Base-by-base conservation (phyloP, 92 coral and sea anemone genomes). In the Palythoa grandiflora region DNA sequence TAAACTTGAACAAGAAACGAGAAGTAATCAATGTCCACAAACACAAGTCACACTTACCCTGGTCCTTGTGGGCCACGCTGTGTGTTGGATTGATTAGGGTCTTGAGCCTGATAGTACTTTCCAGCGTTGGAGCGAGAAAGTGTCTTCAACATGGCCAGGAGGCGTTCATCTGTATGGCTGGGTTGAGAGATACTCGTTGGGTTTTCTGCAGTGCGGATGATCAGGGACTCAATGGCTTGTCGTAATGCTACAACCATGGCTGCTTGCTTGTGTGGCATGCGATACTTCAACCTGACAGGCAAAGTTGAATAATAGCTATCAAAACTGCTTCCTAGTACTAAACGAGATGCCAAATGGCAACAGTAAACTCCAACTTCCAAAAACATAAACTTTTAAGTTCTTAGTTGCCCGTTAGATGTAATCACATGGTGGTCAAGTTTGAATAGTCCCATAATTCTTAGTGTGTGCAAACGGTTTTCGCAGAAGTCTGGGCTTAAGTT, bases 181-280 rank as follows among this genome's bases (percentile, higher is more conserved):
- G 99, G 99, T 73, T 92, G 92, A 55, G 94, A 83, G 80, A 97
- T 95, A 10, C 89, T 91, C 68, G 61, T 52, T 40, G 99, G 99
- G 50, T 88, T 91, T 48, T 97, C 92, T 17, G 99, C 93, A 5
- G 96, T 91, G 19, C 94, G 97, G 80, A 96, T 93, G 80, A 97
- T 80, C 75, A 97, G 92, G 13, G 91, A 93, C 78, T 97, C 99
- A 74, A 97, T 90, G 15, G 96, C 98, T 65, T 94, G 96, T 40
- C 99, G 99, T 68, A 97, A 80, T 3, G 99, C 99, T 3, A 97
- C 99, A 53, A 97, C 89, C 94, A 93, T 91, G 78, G 99, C 98
- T 35, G 96, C 99, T 71, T 97, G 99, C 21, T 84, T 89, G 71
- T 95, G 94, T 38, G 96, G 95, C 90, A 97, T 93, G 48, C 99